Base-by-base conservation (phyloP, 2,888 invertebrate species). In the Operophtera brumata region DNA sequence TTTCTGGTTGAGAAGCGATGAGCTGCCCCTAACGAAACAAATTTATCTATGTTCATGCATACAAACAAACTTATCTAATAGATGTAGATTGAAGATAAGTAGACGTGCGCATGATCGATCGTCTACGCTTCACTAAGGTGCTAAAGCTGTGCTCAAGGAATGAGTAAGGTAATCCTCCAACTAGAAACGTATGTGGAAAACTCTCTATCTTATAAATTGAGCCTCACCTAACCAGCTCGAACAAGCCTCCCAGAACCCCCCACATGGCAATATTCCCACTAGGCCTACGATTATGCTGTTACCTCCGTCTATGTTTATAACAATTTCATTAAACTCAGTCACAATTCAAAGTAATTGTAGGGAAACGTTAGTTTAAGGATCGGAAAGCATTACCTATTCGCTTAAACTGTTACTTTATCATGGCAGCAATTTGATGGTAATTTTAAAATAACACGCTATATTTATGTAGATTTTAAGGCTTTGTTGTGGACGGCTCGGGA, bases 231-330 rank as follows among this genome's bases (percentile, higher is more conserved):
- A 28, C 41, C 26, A 50, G 51, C 43, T n/a, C 39, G 20, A 51
- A 47, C 47, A 46, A 45, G 50, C 49, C 34, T 42, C 46, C 44
- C 45, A 40, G 48, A 40, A 50, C 44, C 43, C 45, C 49, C 58
- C 84, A 83, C 73, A 71, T 82, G 84, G 59, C 67, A 43, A 41
- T 46, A 61, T 82, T 84, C 86, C 72, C 84, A 84, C 69, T 61
- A 61, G 61, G 57, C 63, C 69, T 61, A 59, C 69, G 64, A 83
- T 84, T 83, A 84, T 63, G 65, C 64, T 56, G 65, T 71, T 73
- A 67, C 65, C 64, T 54, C 41, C 64, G 66, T 58, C 69, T 70
- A 70, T 75, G 74, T 75, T 80, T 80, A 81, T 82, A 78, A 80
- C 73, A 72, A 78, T 84, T 83, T 77, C 74, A 82, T 85, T 83